These are phyloP conservation scores for Tachina fera DNA, from an alignment of 2,888 invertebrate species.

Conservation along the genomic window DNA sequence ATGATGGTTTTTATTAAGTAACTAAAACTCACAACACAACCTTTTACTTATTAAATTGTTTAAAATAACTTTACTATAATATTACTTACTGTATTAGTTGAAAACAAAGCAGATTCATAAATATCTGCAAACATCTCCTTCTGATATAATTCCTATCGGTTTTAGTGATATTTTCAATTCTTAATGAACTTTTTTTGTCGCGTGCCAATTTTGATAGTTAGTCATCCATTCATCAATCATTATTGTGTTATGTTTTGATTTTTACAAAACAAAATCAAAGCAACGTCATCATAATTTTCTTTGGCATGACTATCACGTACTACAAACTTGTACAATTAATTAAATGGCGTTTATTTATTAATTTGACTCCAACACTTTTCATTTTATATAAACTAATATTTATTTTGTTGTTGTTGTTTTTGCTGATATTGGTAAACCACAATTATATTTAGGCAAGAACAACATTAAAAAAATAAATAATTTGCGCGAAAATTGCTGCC, in stretches of 20 bases:
- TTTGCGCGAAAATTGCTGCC: slow-evolving; percentile 56
- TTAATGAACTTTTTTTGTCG: slow-evolving; percentile 19
- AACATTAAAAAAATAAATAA: slow-evolving; percentile 18
- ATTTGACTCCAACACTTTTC: slow-evolving; percentile 50
- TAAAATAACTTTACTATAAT: no score
- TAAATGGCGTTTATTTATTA: slow-evolving; percentile 54
- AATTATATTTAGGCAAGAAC: slow-evolving; percentile 11
- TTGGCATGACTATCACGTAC: slow-evolving; percentile 11
- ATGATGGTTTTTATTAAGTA: no score
- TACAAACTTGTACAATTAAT: slow-evolving; percentile 16
- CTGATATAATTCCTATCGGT: slow-evolving; percentile 11
- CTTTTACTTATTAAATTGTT: no score
- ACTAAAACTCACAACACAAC: no score
- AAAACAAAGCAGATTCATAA: background rate
- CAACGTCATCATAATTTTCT: slow-evolving; percentile 30
- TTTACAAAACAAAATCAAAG: slow-evolving; percentile 27
- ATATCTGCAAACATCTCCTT: slow-evolving; percentile 15
- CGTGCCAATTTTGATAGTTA: slow-evolving; percentile 26
- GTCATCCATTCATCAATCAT: slow-evolving; percentile 41
- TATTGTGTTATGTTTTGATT: slow-evolving; percentile 12
- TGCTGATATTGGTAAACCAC: background rate
- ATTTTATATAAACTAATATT: background rate
- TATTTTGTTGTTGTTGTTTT: slow-evolving; percentile 1
- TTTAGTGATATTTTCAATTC: background rate
- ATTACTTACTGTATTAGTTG: no score